A percentile compares a stretch with the other conserved stretches of the same genome.
Conservation (phyloP, 2,888 invertebrate species). For the Archaeoteleia sp. region DNA sequence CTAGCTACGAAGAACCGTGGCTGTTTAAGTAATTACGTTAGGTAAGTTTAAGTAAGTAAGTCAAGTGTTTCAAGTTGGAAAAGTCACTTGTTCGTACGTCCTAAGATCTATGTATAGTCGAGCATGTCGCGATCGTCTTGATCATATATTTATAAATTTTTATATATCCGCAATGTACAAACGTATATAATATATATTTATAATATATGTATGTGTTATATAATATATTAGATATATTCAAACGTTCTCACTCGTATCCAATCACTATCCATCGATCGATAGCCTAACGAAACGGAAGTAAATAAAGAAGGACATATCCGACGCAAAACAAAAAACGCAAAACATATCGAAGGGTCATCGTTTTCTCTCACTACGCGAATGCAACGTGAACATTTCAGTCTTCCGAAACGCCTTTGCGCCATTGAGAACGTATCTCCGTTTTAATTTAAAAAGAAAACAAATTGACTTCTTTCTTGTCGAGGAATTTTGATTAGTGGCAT, state of each 20-base stretch:
- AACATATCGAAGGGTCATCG: background rate
- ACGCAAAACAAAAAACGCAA: slow-evolving; percentile 8
- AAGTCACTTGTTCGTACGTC: slow-evolving; percentile 54
- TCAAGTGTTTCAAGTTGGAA: slow-evolving; percentile 56
- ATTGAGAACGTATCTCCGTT: too few relatives aligned
- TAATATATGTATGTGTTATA: slow-evolving; percentile 58
- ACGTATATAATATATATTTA: slow-evolving; percentile 61
- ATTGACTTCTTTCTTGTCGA: background rate
- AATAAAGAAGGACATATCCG: slow-evolving; percentile 1
- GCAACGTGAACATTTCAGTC: slow-evolving; percentile 12
- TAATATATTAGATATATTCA: slow-evolving; percentile 67
- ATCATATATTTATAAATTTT: slow-evolving; percentile 58
- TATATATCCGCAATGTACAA: slow-evolving; percentile 62
- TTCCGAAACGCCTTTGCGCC: background rate
- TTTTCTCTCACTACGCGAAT: slow-evolving; percentile 20
- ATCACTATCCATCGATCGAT: slow-evolving; percentile 64
- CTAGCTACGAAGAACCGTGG: slow-evolving; percentile 49
- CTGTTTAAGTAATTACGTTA: slow-evolving; percentile 62
- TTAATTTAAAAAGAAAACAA: background rate
- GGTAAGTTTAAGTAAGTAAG: slow-evolving; percentile 59
- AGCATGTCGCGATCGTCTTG: slow-evolving; percentile 52
- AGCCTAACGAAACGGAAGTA: slow-evolving; percentile 18
- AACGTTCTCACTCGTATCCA: slow-evolving; percentile 70
- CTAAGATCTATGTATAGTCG: slow-evolving; percentile 56
- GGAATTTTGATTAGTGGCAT: slow-evolving; percentile 12